phyloP scores from a whole-genome alignment of 2,113 vertebrate species.

The Oenanthe melanoleuca region DNA sequence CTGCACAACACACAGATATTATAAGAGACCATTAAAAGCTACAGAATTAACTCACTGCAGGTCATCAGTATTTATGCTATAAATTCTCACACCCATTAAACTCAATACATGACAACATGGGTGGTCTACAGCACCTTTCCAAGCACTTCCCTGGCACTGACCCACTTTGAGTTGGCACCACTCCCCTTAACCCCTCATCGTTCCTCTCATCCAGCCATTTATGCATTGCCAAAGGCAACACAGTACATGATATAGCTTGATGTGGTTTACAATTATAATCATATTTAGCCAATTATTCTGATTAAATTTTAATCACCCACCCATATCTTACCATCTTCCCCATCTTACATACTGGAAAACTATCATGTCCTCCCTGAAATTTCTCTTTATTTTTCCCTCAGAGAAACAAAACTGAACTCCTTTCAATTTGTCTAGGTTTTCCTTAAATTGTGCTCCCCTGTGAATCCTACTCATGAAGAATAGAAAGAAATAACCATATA shows the following conservation, averaged over 20 bases:
- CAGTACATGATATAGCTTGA: neutral
- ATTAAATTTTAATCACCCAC: neutral
- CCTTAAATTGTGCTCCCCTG: neutral
- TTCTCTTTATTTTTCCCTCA: neutral
- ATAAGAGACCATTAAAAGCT: neutral
- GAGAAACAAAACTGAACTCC: neutral
- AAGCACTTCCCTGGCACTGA: neutral
- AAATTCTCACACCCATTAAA: neutral
- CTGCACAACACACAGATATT: neutral
- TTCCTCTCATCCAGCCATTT: neutral
- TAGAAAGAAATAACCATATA: neutral
- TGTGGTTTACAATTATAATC: neutral
- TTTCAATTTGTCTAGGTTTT: neutral
- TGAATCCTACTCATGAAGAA: neutral
- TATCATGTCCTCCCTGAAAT: neutral
- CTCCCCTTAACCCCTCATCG: neutral
- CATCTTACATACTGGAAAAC: neutral
- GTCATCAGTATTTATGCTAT: neutral
- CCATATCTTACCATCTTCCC: neutral
- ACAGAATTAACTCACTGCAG: neutral
- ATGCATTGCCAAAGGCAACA: conserved; percentile 34
- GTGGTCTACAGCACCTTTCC: conserved; percentile 27
- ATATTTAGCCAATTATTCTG: neutral
- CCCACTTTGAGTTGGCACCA: neutral
- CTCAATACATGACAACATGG: neutral